A percentile compares a stretch with the other conserved stretches of the same genome.
Conservation (phyloP, 2,113 vertebrate genomes). For the Mionectes macconnelli region DNA sequence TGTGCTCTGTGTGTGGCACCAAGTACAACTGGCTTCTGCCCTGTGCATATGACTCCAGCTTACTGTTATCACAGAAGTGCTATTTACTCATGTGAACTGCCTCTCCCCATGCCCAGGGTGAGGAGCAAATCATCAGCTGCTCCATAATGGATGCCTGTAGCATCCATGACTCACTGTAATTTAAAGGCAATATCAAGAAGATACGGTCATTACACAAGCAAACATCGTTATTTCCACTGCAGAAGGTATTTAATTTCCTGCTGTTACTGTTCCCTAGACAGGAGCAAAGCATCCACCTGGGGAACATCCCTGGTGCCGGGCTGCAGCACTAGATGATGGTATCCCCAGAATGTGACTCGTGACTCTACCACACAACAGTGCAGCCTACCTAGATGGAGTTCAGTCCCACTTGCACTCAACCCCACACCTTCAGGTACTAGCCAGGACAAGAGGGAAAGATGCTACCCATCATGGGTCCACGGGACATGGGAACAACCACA, state of each 20-base stretch:
- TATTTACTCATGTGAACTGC: not conserved
- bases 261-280: not conserved
- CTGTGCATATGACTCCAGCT: not conserved
- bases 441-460: not conserved
- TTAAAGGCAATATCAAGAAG: constrained; percentile 5
- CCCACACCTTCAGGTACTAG: fast-evolving
- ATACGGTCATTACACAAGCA: not conserved
- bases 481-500: fast-evolving
- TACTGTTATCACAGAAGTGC: not conserved
- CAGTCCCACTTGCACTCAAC: not conserved
- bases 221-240: not conserved
- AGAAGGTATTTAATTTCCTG: constrained; percentile 35
- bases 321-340: not conserved
- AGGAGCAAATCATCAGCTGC: constrained; percentile 19
- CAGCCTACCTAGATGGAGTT: fast-evolving
- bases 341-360: fast-evolving
- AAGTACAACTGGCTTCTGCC: not conserved
- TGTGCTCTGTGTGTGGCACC: not conserved
- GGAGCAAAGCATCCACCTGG: not conserved
- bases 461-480: fast-evolving
- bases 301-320: not conserved
- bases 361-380: fast-evolving
- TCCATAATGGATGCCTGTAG: not conserved
- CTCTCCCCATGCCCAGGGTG: not conserved
- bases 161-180: not conserved